Conservation (phyloP, 2,888 invertebrate species). For the Masnerella sp. region DNA sequence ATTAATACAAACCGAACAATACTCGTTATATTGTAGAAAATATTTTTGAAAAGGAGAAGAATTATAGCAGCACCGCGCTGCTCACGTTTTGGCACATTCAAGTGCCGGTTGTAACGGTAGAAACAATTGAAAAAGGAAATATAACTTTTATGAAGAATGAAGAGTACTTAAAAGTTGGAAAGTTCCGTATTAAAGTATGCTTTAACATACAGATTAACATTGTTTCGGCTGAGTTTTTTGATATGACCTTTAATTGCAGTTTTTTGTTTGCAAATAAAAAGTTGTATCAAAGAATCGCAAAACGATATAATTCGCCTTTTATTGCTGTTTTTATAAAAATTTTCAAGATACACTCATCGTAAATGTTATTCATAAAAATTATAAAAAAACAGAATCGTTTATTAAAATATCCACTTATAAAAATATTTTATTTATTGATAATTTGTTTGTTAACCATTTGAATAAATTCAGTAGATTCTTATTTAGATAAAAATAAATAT, state of each 20-base stretch:
- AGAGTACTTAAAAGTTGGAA: conserved; percentile 56
- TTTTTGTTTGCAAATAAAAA: conserved; percentile 13
- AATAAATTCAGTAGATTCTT: too few relatives aligned
- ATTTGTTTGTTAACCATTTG: too few relatives aligned
- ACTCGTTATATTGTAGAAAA: neutral
- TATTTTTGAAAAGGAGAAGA: conserved; percentile 8
- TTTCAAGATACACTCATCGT: too few relatives aligned
- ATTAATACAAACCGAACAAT: too few relatives aligned
- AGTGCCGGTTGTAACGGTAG: conserved; percentile 23
- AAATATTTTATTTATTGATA: too few relatives aligned
- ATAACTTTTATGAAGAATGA: conserved; percentile 54
- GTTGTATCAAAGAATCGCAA: neutral
- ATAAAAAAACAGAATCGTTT: too few relatives aligned
- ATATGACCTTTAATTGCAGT: conserved; percentile 23
- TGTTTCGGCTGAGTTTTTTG: conserved; percentile 33
- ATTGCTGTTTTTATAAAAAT: too few relatives aligned
- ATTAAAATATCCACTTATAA: too few relatives aligned
- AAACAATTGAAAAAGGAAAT: conserved; percentile 52
- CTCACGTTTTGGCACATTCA: conserved; percentile 28
- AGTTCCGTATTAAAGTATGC: conserved; percentile 47
- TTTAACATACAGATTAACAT: conserved; percentile 51
- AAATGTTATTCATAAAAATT: too few relatives aligned
- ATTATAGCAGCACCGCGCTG: conserved; percentile 6
- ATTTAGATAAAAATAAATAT: too few relatives aligned
- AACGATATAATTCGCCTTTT: neutral